These are phyloP conservation scores for Drosophila kokeensis DNA, from an alignment of 2,888 invertebrate species.

Conservation along the genomic window DNA sequence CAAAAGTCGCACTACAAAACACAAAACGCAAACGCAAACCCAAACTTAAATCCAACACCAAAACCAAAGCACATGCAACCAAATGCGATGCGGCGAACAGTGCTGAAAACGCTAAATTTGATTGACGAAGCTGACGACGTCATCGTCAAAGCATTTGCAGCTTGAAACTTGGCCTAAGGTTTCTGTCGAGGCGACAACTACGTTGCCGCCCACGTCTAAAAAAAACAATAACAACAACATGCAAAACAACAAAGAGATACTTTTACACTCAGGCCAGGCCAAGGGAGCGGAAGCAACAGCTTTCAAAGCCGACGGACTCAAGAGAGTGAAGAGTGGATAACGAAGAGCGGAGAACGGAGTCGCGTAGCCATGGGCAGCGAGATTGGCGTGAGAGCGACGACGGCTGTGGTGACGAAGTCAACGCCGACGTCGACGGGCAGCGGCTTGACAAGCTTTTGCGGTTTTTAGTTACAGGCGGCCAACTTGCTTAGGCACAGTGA, in stretches of 20 bases:
- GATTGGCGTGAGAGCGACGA: constrained; percentile 42
- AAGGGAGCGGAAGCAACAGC: constrained; percentile 77
- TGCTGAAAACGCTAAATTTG: constrained; percentile 59
- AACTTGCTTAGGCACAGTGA: constrained; percentile 69
- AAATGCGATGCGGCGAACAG: constrained; percentile 47
- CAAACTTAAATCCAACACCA: constrained; percentile 20
- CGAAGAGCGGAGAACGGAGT: constrained; percentile 11
- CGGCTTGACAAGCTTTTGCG: constrained; percentile 70
- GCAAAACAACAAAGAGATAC: constrained; percentile 56
- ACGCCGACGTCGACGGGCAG: constrained; percentile 8
- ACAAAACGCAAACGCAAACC: constrained; percentile 25
- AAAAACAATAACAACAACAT: constrained; percentile 36
- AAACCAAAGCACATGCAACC: constrained; percentile 63
- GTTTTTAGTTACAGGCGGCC: constrained; percentile 74
- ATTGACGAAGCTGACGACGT: constrained; percentile 74
- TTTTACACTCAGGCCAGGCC: constrained; percentile 65
- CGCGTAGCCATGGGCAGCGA: constrained; percentile 13
- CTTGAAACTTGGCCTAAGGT: constrained; percentile 69
- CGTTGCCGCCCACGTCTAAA: constrained; percentile 70
- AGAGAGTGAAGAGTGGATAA: constrained; percentile 15
- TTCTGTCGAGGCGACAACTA: constrained; percentile 49
- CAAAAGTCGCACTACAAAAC: constrained; percentile 20
- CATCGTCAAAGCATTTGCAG: constrained; percentile 73
- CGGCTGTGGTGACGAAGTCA: constrained; percentile 17
- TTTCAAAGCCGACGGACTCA: constrained; percentile 39